Base-by-base conservation (phyloP, 2,888 invertebrate species). In the Lydus trimaculatus region DNA sequence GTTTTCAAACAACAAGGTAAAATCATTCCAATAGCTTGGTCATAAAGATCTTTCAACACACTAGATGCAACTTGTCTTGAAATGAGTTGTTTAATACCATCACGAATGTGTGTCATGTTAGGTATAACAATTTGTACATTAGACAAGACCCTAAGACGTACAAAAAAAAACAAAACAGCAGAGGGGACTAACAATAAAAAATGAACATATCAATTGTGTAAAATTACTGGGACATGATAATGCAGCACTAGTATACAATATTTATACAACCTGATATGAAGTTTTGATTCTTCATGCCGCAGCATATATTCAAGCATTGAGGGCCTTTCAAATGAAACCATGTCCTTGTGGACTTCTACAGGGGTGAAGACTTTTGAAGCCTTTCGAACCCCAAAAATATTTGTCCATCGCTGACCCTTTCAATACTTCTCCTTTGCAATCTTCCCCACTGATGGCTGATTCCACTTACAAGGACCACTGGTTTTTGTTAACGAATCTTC, bases 141-240 rank as follows among this genome's bases (percentile, higher is more conserved):
- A 15, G 61, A 60, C 31, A 31, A 31, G 25, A 60, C 17, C 61
- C 61, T 60, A 23, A 60, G 31, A 60, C 25, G 31, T 39, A 39
- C 7, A 33, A 33, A 33, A 33, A 39, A 60, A 60, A 60, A 60
- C 28, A 60, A 60, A 60, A 60, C 61, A 31, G 61, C 61, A 60
- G n/a, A 28, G 31, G 31, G 31, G 20, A 31, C 61, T 60, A 28
- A 20, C 28, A 25, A 60, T 31, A 31, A 60, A 31, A 60, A 60
- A 60, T 31, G 11, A 31, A 13, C 20, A 25, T 31, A 28, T 28
- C n/a, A 31, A 31, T 60, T 60, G 61, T 60, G 28, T 31, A 60
- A 60, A 60, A 60, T 60, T 60, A 31, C 61, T 31, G n/a, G 15
- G 31, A 31, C 61, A 60, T 60, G 31, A 60, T 60, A 60, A 13